Evolutionary conservation across 2,113 vertebrate species (phyloP).

Genomic region (Vimba vimba): DNA sequence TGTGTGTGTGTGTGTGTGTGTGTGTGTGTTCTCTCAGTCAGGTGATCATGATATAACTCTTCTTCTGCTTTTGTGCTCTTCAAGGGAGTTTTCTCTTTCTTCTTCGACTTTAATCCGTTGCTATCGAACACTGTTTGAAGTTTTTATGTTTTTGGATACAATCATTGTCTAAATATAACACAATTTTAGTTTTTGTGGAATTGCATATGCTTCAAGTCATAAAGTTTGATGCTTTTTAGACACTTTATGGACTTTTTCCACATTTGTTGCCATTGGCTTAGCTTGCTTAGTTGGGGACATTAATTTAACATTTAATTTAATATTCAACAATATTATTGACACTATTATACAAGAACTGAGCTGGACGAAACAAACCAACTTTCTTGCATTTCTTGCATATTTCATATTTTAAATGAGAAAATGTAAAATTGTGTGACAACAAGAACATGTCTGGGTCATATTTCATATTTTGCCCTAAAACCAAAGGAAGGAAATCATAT

Average conservation of each 20-base stretch:
- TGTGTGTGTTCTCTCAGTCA: slow-evolving; percentile 68
- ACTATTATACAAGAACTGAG: too few relatives aligned
- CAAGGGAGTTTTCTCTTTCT: background rate
- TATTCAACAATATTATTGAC: too few relatives aligned
- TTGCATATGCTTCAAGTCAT: background rate
- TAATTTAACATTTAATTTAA: too few relatives aligned
- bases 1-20: slow-evolving; percentile 73
- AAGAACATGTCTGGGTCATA: too few relatives aligned
- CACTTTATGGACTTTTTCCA: background rate
- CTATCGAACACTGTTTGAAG: background rate
- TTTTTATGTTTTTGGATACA: background rate
- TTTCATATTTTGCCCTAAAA: too few relatives aligned
- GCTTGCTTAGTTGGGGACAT: too few relatives aligned
- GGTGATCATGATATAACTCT: slow-evolving; percentile 53
- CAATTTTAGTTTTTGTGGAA: background rate
- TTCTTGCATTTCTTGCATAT: too few relatives aligned
- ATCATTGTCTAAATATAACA: background rate
- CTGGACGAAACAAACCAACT: too few relatives aligned
- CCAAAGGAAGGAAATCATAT: too few relatives aligned
- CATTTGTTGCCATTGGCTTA: too few relatives aligned
- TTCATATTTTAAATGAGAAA: background rate
- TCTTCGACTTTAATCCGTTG: background rate
- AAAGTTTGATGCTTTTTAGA: background rate
- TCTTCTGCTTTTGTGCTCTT: background rate
- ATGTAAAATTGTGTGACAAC: background rate